A percentile compares a stretch with the other conserved stretches of the same genome.
These are phyloP conservation scores for Chironomus tentans DNA, from an alignment of 2,888 invertebrate genomes.

Conservation along the genomic window DNA sequence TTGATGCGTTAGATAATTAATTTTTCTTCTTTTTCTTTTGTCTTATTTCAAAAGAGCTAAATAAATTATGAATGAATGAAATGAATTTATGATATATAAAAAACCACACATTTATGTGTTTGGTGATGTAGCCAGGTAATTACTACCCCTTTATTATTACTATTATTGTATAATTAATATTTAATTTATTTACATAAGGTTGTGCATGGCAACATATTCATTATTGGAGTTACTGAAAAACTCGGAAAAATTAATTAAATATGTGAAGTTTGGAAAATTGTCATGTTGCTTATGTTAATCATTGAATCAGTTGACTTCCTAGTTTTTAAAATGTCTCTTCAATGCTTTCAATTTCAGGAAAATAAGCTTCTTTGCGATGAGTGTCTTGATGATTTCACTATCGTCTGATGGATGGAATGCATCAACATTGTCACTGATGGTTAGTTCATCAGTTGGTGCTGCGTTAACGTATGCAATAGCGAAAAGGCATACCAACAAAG, in stretches of 20 bases:
- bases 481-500: slow-evolving; percentile 36
- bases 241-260: background rate
- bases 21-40: background rate
- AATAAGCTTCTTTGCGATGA: background rate
- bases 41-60: background rate
- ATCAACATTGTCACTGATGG: slow-evolving; percentile 28
- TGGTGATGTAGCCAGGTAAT: background rate
- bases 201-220: background rate
- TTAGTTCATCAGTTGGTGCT: slow-evolving; percentile 35
- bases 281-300: background rate
- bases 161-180: slow-evolving; percentile 12
- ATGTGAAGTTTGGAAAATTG: background rate
- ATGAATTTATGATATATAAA: background rate
- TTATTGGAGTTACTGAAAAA: no score
- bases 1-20: slow-evolving; percentile 6
- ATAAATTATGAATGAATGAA: background rate
- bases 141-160: background rate
- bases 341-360: slow-evolving; percentile 16
- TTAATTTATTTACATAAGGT: slow-evolving; percentile 15
- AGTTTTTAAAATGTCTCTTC: background rate
- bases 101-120: background rate
- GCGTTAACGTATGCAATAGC: slow-evolving; percentile 36
- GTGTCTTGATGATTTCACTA: slow-evolving; percentile 24
- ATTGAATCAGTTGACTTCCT: background rate
- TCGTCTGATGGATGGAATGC: slow-evolving; percentile 21